phyloP scores from a whole-genome alignment of 2,888 invertebrate genomes.

The Ophion obscuratus region DNA sequence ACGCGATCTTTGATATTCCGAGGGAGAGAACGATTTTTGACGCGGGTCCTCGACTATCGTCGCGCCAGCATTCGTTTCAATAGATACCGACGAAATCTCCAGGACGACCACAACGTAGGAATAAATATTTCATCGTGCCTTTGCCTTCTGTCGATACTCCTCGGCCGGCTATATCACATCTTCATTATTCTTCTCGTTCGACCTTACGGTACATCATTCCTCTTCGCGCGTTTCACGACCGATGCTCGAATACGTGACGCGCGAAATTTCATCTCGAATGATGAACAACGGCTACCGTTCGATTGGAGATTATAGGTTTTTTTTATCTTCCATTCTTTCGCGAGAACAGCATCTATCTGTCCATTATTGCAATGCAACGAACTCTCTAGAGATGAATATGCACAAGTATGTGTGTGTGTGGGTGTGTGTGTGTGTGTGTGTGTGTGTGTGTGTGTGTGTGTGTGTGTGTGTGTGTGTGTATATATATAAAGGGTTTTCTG shows the following conservation, averaged over 20 bases:
- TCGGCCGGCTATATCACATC: slow-evolving; percentile 23
- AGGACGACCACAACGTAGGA: neutral
- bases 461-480: neutral
- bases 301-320: slow-evolving; percentile 26
- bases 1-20: too few species aligned
- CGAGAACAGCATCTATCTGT: slow-evolving; percentile 30
- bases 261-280: slow-evolving; percentile 39
- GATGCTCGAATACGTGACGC: slow-evolving; percentile 46
- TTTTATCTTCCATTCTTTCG: slow-evolving; percentile 19
- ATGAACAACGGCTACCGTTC: slow-evolving; percentile 7
- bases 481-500: too few species aligned
- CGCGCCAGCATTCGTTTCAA: too few species aligned
- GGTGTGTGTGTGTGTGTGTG: too few species aligned
- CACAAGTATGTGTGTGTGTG: neutral
- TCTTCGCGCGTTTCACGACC: slow-evolving; percentile 38
- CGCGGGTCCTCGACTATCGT: too few species aligned
- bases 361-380: slow-evolving; percentile 31
- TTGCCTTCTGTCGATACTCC: slow-evolving; percentile 12
- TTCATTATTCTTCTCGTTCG: slow-evolving; percentile 44
- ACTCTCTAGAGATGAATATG: neutral
- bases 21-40: too few species aligned
- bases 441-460: too few species aligned
- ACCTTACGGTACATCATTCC: slow-evolving; percentile 42
- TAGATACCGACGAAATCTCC: too few species aligned
- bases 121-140: slow-evolving; percentile 5